phyloP scores from a whole-genome alignment of 2,888 invertebrate species.

The Ceratothoa steindachneri region DNA sequence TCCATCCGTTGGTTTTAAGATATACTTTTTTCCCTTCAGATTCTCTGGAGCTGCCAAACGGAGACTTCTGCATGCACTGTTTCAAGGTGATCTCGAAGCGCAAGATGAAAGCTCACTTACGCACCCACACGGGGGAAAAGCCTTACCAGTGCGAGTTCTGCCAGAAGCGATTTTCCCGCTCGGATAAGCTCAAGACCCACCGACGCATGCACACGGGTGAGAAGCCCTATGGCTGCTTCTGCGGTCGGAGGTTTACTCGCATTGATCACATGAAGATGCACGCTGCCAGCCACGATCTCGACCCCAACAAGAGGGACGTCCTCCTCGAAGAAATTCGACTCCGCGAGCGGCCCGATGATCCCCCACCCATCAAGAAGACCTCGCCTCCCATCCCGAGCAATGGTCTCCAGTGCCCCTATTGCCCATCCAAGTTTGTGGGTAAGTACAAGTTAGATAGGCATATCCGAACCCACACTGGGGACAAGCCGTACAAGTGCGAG shows the following conservation, averaged over 20 bases:
- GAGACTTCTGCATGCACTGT: constrained; percentile 5
- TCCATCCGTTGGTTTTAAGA: no score
- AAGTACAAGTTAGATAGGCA: constrained; percentile 29
- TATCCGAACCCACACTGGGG: constrained; percentile 29
- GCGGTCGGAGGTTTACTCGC: constrained; percentile 19
- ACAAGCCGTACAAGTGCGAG: constrained; percentile 18
- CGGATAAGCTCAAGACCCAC: constrained; percentile 24
- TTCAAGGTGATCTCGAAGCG: not conserved
- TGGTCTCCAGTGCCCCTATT: constrained; percentile 15
- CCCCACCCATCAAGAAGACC: not conserved
- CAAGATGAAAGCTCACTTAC: constrained; percentile 19
- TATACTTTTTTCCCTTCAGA: not conserved
- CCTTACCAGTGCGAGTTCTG: constrained; percentile 30
- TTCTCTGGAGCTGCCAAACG: constrained; percentile 1
- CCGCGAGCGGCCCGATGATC: not conserved
- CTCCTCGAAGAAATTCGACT: not conserved
- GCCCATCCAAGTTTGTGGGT: constrained; percentile 6
- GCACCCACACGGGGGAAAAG: constrained; percentile 35
- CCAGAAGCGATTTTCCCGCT: constrained; percentile 28
- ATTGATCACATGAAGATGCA: constrained; percentile 24
- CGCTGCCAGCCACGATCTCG: constrained; percentile 14
- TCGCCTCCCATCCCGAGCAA: not conserved
- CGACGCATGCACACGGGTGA: constrained; percentile 29
- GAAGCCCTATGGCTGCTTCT: constrained; percentile 28
- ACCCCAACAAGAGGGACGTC: not conserved